Base-by-base conservation (phyloP, 35 echinoderm and acorn worm species). In the Heliocidaris tuberculata region DNA sequence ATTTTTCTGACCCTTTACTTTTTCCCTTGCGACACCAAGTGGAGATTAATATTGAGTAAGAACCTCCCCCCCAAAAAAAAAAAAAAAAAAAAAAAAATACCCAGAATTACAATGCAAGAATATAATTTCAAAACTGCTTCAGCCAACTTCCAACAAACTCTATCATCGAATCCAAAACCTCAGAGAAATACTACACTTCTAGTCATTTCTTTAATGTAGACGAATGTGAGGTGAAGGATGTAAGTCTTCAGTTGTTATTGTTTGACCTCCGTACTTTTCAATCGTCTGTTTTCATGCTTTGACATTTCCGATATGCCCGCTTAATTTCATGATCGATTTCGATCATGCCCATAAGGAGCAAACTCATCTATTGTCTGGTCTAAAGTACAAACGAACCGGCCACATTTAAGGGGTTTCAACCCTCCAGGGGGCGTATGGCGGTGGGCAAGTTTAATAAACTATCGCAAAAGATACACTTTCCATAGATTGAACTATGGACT, bases 221-320 rank as follows among this genome's bases (percentile, higher is more conserved):
- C 27, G 21, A n/a, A 24, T 78, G 4, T 19, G 27, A 24, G 7
- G 21, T 78, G 27, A 78, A 78, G 65, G 65, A 27, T 78, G 27
- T 78, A 9, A 56, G 52, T 13, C 2, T 56, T 56, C 52, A 56
- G 11, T 78, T n/a, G 65, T 78, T 78, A 78, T 78, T 78, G 65
- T 78, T 78, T 78, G 65, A 78, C 65, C 61, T n/a, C 35, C 65
- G 27, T 27, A n/a, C 21, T 78, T 78, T 42, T 78, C 17, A 78
- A 78, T 78, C 65, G 65, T 78, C 27, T 78, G 21, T 78, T 78
- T 78, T 78, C 65, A 27, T 78, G 65, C 65, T n/a, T 78, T 78
- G 65, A 78, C 65, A 78, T 78, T 78, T 78, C 65, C 65, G 65
- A n/a, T n/a, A 78, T 78, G 65, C 65, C 65, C 27, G 65, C 65